A percentile compares a stretch with the other conserved stretches of the same genome.
Evolutionary conservation across 2,113 vertebrate genomes (phyloP).

Genomic region (Oostethus manadensis): DNA sequence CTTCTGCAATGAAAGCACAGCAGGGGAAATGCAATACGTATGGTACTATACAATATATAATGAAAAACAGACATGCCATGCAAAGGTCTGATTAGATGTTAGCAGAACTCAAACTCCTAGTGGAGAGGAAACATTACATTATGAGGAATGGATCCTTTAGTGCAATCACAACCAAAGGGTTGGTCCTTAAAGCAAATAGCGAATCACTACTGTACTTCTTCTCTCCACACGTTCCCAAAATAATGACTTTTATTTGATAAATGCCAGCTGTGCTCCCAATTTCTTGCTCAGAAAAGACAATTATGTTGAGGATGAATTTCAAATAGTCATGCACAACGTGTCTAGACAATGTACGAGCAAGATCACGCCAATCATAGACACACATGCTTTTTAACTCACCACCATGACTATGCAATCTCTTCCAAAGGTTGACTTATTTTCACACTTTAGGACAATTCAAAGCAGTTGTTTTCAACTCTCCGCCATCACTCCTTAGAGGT

Average conservation of each 20-base stretch:
- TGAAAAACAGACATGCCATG: slow-evolving; percentile 71
- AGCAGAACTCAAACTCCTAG: slow-evolving; percentile 54
- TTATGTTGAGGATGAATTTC: not conserved
- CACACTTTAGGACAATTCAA: too few species aligned
- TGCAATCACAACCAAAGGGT: slow-evolving; percentile 36
- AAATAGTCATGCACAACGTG: not conserved
- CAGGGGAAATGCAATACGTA: slow-evolving; percentile 15
- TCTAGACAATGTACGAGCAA: not conserved
- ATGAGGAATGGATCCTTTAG: slow-evolving; percentile 62
- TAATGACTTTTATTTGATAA: not conserved
- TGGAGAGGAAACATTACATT: slow-evolving; percentile 45
- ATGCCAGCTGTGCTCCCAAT: not conserved
- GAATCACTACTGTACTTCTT: slow-evolving; percentile 36
- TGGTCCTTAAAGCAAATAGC: not conserved
- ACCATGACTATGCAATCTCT: not conserved
- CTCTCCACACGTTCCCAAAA: slow-evolving; percentile 30
- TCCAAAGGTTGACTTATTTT: not conserved
- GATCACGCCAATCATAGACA: not conserved
- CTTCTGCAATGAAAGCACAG: slow-evolving; percentile 58
- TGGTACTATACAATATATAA: slow-evolving; percentile 63
- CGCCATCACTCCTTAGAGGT: too few species aligned
- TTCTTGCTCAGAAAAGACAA: not conserved
- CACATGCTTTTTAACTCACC: not conserved
- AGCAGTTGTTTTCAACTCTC: too few species aligned
- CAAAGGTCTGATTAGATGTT: slow-evolving; percentile 59